Base-by-base conservation (phyloP, 37 sponge, comb jelly and placozoan genomes). In the Cladorhizidae sp. region DNA sequence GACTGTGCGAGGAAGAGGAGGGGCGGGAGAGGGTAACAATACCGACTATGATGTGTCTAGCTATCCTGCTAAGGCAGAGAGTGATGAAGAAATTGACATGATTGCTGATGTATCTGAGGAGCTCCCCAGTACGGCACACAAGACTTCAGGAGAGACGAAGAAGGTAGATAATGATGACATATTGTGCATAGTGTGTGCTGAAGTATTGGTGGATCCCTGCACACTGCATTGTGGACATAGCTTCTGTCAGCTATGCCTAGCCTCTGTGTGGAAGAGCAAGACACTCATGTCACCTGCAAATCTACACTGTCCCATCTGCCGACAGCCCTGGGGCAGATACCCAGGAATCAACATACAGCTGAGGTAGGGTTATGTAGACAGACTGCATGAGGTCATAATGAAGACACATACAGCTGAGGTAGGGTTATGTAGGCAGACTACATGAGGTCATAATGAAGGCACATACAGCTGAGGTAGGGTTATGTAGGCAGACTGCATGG, bases 191-290 rank as follows among this genome's bases (percentile, higher is more conserved):
- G 59, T 88, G 41, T 93, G 93, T 39, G 45, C 76, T 77, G 71
- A 83, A 0, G 29, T 82, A 0, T 71, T 93, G 18, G 51, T 88
- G 26, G 90, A 93, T 31, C 90, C 93, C 5, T 42, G 71, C 23
- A 72, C 87, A 3, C 55, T 93, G 23, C 36, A 64, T 65, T 93
- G 93, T 80, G 93, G 93, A 17, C 93, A 93, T 72, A 93, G 78
- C 41, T 93, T 85, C 79, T 93, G 93, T 73, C 86, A 78, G 32
- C 75, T 86, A 40, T 93, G 93, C 52, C 57, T 93, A 40, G 93
- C 90, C 15, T 21, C 25, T 3, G 18, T 88, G 71, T 89, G 90
- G 87, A 65, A 63, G 36, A 85, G 29, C 39, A 85, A 57, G 17
- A n/a, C 32, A 17, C 20, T 0, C 0, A 20, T 21, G 26, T 32